Evolutionary conservation across 1,140 invertebrate species (phyloP).

Genomic region (silkworm (Bombyx mori)): DNA sequence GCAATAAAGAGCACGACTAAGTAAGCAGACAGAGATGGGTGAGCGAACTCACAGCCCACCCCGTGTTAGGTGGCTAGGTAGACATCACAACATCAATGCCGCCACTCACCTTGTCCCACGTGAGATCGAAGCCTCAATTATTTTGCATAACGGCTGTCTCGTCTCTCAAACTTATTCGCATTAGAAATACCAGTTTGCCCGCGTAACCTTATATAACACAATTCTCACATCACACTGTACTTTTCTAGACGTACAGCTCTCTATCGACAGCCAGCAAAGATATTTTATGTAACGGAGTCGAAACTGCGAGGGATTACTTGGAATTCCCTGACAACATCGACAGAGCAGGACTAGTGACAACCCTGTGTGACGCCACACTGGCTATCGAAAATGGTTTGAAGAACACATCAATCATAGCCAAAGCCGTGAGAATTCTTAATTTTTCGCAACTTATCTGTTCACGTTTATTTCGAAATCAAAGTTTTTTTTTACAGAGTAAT

Average conservation of each 20-base stretch:
- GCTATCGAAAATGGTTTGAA: conserved; percentile 43
- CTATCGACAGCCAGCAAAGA: conserved; percentile 40
- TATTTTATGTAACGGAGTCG: conserved; percentile 41
- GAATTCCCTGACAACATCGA: conserved; percentile 30
- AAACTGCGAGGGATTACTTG: conserved; percentile 28
- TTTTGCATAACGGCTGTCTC: no score
- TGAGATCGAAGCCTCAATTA: no score
- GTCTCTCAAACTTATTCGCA: no score
- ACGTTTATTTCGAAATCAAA: no score
- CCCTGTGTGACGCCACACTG: conserved; percentile 43
- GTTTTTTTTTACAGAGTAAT: no score
- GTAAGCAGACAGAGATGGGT: no score
- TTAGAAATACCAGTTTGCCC: no score
- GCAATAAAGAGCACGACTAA: no score
- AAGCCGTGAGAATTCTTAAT: conserved; percentile 39
- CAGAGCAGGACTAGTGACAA: conserved; percentile 19
- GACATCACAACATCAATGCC: no score
- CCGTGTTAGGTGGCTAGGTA: no score
- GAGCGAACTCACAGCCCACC: no score
- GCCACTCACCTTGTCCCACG: no score
- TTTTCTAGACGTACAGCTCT: conserved; percentile 47
- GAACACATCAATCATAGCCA: conserved; percentile 38
- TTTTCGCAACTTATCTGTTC: not conserved
- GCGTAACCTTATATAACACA: not conserved
- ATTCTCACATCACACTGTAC: conserved; percentile 1